These are phyloP conservation scores for Diplazon laetatorius DNA, from an alignment of 2,888 invertebrate genomes.

Conservation along the genomic window DNA sequence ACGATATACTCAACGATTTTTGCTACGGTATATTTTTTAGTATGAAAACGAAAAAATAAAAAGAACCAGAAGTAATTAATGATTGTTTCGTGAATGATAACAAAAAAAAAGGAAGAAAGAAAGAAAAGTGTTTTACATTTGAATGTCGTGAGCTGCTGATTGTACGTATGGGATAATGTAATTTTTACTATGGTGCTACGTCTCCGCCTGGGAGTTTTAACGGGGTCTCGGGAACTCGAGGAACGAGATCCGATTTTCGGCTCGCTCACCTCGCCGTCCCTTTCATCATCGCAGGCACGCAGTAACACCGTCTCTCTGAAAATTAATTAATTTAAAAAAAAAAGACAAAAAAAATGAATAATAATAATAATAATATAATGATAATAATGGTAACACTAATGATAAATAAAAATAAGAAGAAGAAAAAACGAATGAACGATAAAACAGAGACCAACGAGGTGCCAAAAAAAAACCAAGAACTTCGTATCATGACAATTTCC, in stretches of 20 bases:
- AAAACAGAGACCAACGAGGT: slow-evolving; percentile 65
- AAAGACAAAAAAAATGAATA: slow-evolving; percentile 33
- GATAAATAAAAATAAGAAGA: slow-evolving; percentile 6
- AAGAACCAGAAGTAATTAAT: slow-evolving; percentile 17
- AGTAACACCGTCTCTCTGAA: slow-evolving; percentile 57
- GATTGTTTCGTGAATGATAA: slow-evolving; percentile 38
- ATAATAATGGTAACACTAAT: no score
- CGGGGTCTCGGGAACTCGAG: slow-evolving; percentile 32
- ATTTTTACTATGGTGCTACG: slow-evolving; percentile 68
- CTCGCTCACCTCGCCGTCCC: slow-evolving; percentile 43
- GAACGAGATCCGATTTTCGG: slow-evolving; percentile 28
- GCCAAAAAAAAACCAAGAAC: slow-evolving; percentile 64
- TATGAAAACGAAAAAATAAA: slow-evolving; percentile 39
- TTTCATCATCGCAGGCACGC: slow-evolving; percentile 48
- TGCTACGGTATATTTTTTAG: slow-evolving; percentile 68
- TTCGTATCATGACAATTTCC: slow-evolving; percentile 59
- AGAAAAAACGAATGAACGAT: slow-evolving; percentile 36
- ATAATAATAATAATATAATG: neutral
- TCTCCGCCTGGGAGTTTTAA: slow-evolving; percentile 53
- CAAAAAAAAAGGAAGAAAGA: slow-evolving; percentile 37
- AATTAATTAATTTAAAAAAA: neutral
- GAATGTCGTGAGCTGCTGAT: slow-evolving; percentile 64
- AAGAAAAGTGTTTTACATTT: slow-evolving; percentile 55
- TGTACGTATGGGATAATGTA: slow-evolving; percentile 64
- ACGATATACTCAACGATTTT: slow-evolving; percentile 66